Evolutionary conservation across 1,140 invertebrate genomes (phyloP).

Genomic region (Nephotettix cincticeps): DNA sequence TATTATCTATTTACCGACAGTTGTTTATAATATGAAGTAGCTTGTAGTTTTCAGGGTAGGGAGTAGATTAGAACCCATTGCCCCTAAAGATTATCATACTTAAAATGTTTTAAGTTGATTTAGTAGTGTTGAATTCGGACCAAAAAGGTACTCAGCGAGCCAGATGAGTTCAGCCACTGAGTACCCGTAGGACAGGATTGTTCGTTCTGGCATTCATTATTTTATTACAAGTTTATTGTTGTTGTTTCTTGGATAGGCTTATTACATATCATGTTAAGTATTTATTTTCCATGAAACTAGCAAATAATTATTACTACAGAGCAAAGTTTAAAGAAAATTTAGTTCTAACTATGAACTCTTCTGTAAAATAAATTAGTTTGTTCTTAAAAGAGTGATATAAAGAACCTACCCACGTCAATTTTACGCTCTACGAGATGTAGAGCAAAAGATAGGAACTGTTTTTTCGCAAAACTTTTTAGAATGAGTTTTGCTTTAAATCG

Average conservation of each 20-base stretch:
- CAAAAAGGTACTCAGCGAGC: conserved; percentile 14
- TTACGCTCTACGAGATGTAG: conserved; percentile 10
- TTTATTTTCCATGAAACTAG: conserved; percentile 7
- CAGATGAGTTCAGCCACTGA: background rate
- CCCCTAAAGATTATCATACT: background rate
- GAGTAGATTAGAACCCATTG: conserved; percentile 1
- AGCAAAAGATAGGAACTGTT: conserved; percentile 1
- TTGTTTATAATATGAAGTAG: conserved; percentile 24
- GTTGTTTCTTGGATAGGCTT: conserved; percentile 26
- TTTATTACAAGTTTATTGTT: conserved; percentile 25
- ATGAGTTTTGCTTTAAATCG: conserved; percentile 10
- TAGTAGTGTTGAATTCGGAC: conserved; percentile 26
- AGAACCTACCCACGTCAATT: conserved; percentile 27
- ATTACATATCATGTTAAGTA: conserved; percentile 25
- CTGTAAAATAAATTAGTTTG: background rate
- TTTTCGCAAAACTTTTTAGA: conserved; percentile 4
- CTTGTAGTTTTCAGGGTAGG: conserved; percentile 22
- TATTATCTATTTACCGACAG: conserved; percentile 18
- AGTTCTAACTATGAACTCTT: background rate
- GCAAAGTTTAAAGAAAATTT: background rate
- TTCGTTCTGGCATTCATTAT: conserved; percentile 12
- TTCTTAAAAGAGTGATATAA: conserved; percentile 5
- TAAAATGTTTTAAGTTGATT: conserved; percentile 16
- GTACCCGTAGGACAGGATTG: conserved; percentile 13
- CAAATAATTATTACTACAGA: conserved; percentile 4